phyloP scores from a whole-genome alignment of 2,888 invertebrate species.

The Cephonodes hylas region DNA sequence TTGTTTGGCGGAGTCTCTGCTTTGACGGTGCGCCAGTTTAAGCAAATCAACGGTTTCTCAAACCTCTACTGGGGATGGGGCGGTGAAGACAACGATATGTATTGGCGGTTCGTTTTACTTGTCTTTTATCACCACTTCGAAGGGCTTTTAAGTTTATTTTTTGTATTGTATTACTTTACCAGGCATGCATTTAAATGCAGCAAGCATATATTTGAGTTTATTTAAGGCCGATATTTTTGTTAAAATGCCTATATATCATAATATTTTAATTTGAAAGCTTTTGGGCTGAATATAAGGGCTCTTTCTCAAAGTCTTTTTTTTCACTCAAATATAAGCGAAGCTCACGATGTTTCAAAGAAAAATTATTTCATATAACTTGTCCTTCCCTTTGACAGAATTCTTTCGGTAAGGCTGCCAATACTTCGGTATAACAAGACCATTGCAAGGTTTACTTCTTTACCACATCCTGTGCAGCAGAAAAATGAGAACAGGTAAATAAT shows the following conservation, averaged over 20 bases:
- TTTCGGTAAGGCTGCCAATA: conserved; percentile 88
- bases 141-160: too few relatives aligned
- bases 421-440: conserved; percentile 92
- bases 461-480: conserved; percentile 88
- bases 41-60: conserved; percentile 91
- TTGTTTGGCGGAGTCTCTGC: conserved; percentile 96
- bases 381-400: conserved; percentile 77
- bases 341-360: too few relatives aligned
- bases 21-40: conserved; percentile 89
- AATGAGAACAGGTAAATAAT: conserved; percentile 87
- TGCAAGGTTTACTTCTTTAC: conserved; percentile 94
- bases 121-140: too few relatives aligned
- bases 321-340: too few relatives aligned
- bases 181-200: too few relatives aligned
- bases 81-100: conserved; percentile 97
- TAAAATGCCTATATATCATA: too few relatives aligned
- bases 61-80: conserved; percentile 97
- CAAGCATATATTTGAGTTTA: too few relatives aligned
- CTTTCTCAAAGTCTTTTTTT: not conserved
- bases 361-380: too few relatives aligned
- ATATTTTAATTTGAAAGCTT: too few relatives aligned
- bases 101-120: conserved; percentile 81
- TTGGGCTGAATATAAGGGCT: too few relatives aligned
- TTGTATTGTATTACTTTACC: too few relatives aligned
- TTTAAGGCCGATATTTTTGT: too few relatives aligned